Percentiles rank a stretch among this genome's conserved stretches.
Evolutionary conservation across 2,797 vertebrate genomes (phyloP).

Genomic region (Chiloscyllium punctatum): DNA sequence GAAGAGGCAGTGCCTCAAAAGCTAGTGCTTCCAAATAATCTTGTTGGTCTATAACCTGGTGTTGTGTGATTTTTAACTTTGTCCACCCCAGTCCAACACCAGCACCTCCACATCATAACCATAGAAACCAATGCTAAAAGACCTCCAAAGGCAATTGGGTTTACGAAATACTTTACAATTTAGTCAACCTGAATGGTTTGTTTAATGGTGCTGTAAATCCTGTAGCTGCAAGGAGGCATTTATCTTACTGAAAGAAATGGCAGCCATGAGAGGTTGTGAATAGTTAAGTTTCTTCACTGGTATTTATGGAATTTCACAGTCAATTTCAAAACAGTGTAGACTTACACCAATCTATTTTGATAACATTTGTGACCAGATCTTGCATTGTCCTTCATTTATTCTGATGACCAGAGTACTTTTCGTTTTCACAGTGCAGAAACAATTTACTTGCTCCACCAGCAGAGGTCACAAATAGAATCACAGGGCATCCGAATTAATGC

Average conservation of each 20-base stretch:
- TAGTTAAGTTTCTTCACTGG: neutral
- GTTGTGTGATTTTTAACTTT: too few species aligned
- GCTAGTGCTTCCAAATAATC: too few species aligned
- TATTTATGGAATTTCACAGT: neutral
- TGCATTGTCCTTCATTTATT: neutral
- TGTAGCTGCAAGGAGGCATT: neutral
- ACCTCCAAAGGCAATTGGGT: neutral
- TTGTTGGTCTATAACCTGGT: too few species aligned
- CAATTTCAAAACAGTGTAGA: conserved; percentile 1
- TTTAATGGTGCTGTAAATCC: neutral
- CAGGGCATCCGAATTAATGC: neutral
- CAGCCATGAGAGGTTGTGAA: neutral
- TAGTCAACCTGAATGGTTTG: neutral
- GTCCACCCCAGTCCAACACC: too few species aligned
- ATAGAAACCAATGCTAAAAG: neutral
- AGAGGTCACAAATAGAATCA: neutral
- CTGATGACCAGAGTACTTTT: neutral
- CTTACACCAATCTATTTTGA: too few species aligned
- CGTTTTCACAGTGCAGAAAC: neutral
- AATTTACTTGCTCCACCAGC: neutral
- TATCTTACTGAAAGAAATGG: neutral
- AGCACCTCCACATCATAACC: too few species aligned
- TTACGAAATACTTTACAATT: conserved; percentile 19
- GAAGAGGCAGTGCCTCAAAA: too few species aligned
- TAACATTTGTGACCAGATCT: neutral